Percentiles rank a stretch among this genome's conserved stretches.
phyloP scores from a whole-genome alignment of 2,888 invertebrate genomes.

The Syrista parreyssii region DNA sequence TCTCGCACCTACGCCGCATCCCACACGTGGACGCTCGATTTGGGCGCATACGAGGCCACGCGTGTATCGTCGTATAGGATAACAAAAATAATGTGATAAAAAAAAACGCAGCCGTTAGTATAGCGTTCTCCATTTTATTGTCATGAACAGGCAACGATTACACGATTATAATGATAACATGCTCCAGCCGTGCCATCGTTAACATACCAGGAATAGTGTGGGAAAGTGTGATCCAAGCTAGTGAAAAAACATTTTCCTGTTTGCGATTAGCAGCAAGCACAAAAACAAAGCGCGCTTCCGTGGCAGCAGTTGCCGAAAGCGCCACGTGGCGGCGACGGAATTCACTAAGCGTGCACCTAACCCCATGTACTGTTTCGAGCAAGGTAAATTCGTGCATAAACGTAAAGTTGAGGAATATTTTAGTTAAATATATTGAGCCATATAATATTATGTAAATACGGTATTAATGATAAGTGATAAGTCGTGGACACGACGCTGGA shows the following conservation, averaged over 20 bases:
- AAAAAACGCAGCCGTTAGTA: background rate
- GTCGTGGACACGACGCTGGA: background rate
- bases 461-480: background rate
- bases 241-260: too few species aligned
- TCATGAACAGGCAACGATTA: background rate
- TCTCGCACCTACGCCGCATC: too few species aligned
- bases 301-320: background rate
- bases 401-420: background rate
- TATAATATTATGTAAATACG: background rate
- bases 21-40: too few species aligned
- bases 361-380: background rate
- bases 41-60: too few species aligned
- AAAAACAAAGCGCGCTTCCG: background rate
- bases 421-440: background rate
- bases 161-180: slow-evolving; percentile 2
- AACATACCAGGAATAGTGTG: too few species aligned
- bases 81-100: background rate
- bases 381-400: slow-evolving; percentile 10
- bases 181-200: background rate
- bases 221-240: too few species aligned
- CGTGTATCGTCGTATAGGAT: too few species aligned
- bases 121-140: slow-evolving; percentile 4
- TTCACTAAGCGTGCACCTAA: background rate
- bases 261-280: too few species aligned
- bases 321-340: background rate